Base-by-base conservation (phyloP, 2,888 invertebrate species). In the Podotricha telesiphe region DNA sequence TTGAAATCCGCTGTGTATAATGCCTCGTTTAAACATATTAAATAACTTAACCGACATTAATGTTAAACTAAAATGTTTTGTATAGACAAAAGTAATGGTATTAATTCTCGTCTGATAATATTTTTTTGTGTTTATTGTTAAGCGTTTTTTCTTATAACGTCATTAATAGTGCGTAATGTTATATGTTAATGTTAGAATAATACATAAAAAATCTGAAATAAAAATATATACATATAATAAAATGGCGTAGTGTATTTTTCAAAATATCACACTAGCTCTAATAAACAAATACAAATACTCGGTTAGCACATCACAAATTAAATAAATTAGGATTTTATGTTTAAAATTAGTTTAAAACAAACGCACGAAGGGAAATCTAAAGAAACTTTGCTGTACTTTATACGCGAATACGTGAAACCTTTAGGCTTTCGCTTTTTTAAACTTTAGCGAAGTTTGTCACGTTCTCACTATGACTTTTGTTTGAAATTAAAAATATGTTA, bases 1-100 rank as follows among this genome's bases (percentile, higher is more conserved):
- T 71, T 48, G 67, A 71, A 70, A 73, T 74, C 72, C 74, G 71
- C 68, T 67, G 70, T 68, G 66, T 59, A 42, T 63, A 45, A 61
- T 56, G 53, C 62, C 55, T 56, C 51, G 63, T 20, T 59, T 64
- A 48, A 70, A 48, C 22, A 47, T 67, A 34, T 63, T 58, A 53
- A 63, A 58, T 51, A 65, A 56, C 45, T 67, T 17, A 40, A 34
- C 37, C 22, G 11, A 37, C n/a, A 59, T 56, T 47, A 59, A 50
- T 28, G 48, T 58, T 8, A 13, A 47, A 17, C 47, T 45, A 11
- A 61, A 45, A 10, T 17, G 11, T 11, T 47, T 17, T 17, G 13
- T 17, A 45, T 47, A 22, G 22, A 47, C 3, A 61, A 61, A 28
- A 7, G 11, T 53, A 28, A 47, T 47, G 17, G 8, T 47, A 8